Percentiles rank a stretch among this genome's conserved stretches.
Conservation (phyloP, 2,797 vertebrate species). For the Ataeniobius toweri region DNA sequence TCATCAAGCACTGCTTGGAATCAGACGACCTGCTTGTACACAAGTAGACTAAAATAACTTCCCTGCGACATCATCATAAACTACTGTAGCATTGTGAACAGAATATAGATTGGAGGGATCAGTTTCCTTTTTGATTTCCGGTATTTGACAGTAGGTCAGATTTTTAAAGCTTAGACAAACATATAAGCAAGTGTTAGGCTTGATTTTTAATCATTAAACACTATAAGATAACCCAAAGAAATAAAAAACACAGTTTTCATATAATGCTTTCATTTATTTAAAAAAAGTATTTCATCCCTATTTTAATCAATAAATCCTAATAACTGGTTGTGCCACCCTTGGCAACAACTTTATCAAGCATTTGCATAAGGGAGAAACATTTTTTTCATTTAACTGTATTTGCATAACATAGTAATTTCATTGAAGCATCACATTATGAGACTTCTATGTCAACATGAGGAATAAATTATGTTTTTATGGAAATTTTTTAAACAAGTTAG, state of each 20-base stretch:
- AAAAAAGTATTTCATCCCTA: too few relatives aligned
- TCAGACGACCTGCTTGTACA: constrained; percentile 54
- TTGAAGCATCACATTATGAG: background rate
- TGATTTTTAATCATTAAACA: constrained; percentile 18
- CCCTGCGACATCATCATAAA: constrained; percentile 41
- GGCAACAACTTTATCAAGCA: too few relatives aligned
- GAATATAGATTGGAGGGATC: constrained; percentile 48
- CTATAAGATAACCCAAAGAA: background rate
- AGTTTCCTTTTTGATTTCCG: constrained; percentile 52
- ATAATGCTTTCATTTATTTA: background rate
- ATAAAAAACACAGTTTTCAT: background rate
- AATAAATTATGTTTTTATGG: too few relatives aligned
- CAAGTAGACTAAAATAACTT: constrained; percentile 66
- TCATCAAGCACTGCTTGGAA: constrained; percentile 67
- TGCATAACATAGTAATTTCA: background rate
- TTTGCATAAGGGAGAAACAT: too few relatives aligned
- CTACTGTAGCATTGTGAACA: constrained; percentile 36
- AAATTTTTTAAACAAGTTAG: background rate
- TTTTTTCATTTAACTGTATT: background rate
- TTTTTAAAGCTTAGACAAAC: constrained; percentile 30
- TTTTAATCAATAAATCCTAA: too few relatives aligned
- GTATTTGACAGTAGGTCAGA: constrained; percentile 16
- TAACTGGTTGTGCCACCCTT: too few relatives aligned
- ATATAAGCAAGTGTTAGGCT: constrained; percentile 31
- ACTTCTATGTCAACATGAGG: too few relatives aligned